Percentiles rank a stretch among this genome's conserved stretches.
Evolutionary conservation across 1,140 invertebrate genomes (phyloP).

Genomic region (Tribolium castaneum): DNA sequence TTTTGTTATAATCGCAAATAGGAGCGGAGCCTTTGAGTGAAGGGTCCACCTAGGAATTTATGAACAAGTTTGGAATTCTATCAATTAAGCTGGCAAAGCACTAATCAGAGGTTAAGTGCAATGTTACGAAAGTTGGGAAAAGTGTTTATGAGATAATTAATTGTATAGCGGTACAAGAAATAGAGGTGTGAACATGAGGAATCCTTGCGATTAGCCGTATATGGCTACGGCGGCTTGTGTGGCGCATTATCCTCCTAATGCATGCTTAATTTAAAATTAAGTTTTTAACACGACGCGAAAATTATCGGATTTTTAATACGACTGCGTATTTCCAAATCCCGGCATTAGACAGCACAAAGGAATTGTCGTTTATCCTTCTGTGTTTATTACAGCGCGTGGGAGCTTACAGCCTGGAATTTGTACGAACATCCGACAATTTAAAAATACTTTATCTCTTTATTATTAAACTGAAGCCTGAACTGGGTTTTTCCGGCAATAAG

Average conservation of each 20-base stretch:
- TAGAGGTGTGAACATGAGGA: slow-evolving; percentile 5
- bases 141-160: slow-evolving; percentile 4
- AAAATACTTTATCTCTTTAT: too few relatives aligned
- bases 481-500: too few relatives aligned
- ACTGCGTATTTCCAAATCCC: too few relatives aligned
- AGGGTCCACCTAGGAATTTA: not conserved
- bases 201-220: not conserved
- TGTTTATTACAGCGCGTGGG: too few relatives aligned
- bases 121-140: not conserved
- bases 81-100: not conserved
- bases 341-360: too few relatives aligned
- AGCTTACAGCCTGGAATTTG: too few relatives aligned
- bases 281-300: not conserved
- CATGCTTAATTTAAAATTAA: not conserved
- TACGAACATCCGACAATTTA: too few relatives aligned
- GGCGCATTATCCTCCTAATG: not conserved
- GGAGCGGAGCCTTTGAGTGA: not conserved
- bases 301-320: too few relatives aligned
- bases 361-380: too few relatives aligned
- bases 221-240: not conserved
- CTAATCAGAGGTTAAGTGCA: not conserved
- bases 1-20: slow-evolving; percentile 7
- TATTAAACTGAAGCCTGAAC: too few relatives aligned
- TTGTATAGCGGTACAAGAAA: slow-evolving; percentile 8
- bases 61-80: not conserved